Evolutionary conservation across 2,797 vertebrate species (phyloP).

Genomic region (Semaprochilodus insignis): DNA sequence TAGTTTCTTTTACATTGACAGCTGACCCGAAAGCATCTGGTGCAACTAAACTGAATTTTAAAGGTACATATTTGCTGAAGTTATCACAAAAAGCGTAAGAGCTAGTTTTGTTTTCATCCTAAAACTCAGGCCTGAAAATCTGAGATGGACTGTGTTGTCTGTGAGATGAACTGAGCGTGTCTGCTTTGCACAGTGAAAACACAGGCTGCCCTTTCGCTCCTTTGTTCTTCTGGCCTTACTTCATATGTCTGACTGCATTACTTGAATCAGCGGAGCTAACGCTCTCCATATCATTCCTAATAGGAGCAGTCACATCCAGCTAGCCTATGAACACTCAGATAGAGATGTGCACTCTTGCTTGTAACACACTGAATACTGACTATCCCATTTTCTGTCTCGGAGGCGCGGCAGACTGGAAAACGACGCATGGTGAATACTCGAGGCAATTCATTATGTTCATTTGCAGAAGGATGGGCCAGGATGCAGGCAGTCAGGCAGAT

Average conservation of each 20-base stretch:
- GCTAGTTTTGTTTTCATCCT: neutral
- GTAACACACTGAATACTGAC: slow-evolving; percentile 36
- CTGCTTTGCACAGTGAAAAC: neutral
- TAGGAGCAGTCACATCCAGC: slow-evolving; percentile 17
- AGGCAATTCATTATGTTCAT: slow-evolving; percentile 49
- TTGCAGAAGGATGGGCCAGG: slow-evolving; percentile 26
- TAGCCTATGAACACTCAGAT: slow-evolving; percentile 7
- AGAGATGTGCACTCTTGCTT: slow-evolving; percentile 12
- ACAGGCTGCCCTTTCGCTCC: neutral
- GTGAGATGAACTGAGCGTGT: too few relatives aligned
- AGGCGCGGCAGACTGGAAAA: slow-evolving; percentile 36
- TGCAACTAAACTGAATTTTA: neutral
- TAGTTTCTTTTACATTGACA: neutral
- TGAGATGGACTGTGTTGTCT: neutral
- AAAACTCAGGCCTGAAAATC: neutral
- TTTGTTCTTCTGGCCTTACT: neutral
- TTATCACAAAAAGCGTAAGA: neutral
- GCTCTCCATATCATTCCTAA: slow-evolving; percentile 14
- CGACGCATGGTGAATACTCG: slow-evolving; percentile 36
- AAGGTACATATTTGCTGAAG: neutral
- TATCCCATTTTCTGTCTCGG: slow-evolving; percentile 31
- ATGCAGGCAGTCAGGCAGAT: slow-evolving; percentile 23
- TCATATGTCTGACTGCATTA: neutral
- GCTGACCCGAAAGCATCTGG: neutral
- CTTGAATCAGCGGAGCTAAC: neutral